Base-by-base conservation (phyloP, 2,113 vertebrate species). In the Burhinus oedicnemus region DNA sequence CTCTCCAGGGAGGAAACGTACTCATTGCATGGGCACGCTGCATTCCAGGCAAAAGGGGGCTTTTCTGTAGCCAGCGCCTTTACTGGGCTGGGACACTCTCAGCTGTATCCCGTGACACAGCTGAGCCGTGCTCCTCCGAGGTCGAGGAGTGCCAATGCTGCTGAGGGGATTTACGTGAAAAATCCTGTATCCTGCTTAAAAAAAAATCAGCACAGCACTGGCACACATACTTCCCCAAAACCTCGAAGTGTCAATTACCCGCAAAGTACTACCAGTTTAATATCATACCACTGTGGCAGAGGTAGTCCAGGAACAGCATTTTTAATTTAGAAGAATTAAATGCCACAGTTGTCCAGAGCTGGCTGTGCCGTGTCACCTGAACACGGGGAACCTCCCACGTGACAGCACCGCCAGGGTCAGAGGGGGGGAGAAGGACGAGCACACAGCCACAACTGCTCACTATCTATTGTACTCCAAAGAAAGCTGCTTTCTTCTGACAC, bases 61-160 rank as follows among this genome's bases (percentile, higher is more conserved):
- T 5, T 5, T 32, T 7, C 76, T 23, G 38, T 7, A 52, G 83
- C 44, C 62, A 5, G 54, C 1, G 30, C 38, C 78, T 26, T 30
- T 1, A 2, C 70, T 1, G 21, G 19, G 55, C 36, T 22, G 38
- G 57, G 74, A 12, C 38, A 6, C 19, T 8, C 47, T 15, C 61
- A 3, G 30, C 36, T 11, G 20, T 0, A 2, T 4, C 22, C 77
- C 3, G 26, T 1, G 44, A 11, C n/a, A 16, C 0, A 1, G 3
- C 74, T 0, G 49, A 34, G 58, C 69, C 2, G 2, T 14, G 18
- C 51, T 27, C 6, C 82, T 16, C 29, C 1, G 3, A 13, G 44
- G 44, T 44, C 14, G 44, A 44, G 44, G 44, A 44, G 44, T 15
- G 44, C 44, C 14, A 44, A 44, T 15, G 44, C 44, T 44, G 44